phyloP scores from a whole-genome alignment of 2,888 invertebrate genomes.

The Synanthedon vespiformis region DNA sequence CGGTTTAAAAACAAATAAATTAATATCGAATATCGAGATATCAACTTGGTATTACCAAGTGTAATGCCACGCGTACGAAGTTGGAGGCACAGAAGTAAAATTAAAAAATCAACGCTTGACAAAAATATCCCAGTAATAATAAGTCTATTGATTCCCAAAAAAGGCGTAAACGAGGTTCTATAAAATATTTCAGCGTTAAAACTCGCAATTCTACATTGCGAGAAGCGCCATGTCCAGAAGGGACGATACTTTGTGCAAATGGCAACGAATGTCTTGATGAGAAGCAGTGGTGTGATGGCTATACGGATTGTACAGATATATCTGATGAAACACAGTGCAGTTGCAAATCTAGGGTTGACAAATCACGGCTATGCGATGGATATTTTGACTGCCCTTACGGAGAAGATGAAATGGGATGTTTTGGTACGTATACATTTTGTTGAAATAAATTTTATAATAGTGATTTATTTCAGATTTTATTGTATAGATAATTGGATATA shows the following conservation, averaged over 20 bases:
- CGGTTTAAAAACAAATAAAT: no score
- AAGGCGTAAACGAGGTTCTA: no score
- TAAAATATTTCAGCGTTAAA: no score
- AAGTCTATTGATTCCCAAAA: no score
- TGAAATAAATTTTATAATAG: not conserved
- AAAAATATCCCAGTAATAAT: no score
- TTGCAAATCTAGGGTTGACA: slow-evolving; percentile 77
- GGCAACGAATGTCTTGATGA: slow-evolving; percentile 65
- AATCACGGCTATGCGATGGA: slow-evolving; percentile 80
- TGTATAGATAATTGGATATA: not conserved
- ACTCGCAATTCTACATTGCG: slow-evolving; percentile 8
- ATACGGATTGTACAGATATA: slow-evolving; percentile 79
- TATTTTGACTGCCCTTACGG: slow-evolving; percentile 85
- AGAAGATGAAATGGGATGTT: slow-evolving; percentile 85
- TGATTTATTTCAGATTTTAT: not conserved
- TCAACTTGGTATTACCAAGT: no score
- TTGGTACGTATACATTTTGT: slow-evolving; percentile 60
- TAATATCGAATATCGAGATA: no score
- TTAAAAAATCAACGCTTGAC: no score
- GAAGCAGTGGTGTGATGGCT: slow-evolving; percentile 77
- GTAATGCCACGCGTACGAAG: no score
- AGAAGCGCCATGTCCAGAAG: slow-evolving; percentile 34
- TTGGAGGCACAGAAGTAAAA: no score
- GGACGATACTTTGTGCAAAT: slow-evolving; percentile 31
- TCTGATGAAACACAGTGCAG: slow-evolving; percentile 83